These are phyloP conservation scores for Drosophila cardini DNA, from an alignment of 1,140 invertebrate species.

Conservation along the genomic window DNA sequence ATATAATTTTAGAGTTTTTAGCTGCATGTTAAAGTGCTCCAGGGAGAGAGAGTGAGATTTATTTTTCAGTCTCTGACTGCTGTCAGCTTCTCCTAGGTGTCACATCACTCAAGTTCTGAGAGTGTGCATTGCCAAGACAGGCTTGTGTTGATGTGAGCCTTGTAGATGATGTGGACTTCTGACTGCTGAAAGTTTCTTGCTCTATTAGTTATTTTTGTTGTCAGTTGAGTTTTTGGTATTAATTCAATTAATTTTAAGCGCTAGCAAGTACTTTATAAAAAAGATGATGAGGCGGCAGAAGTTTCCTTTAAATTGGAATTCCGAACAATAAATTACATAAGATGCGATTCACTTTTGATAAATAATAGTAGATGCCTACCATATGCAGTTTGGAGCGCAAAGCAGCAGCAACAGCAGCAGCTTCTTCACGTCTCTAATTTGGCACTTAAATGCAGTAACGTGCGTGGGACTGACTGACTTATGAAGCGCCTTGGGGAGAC, in stretches of 20 bases:
- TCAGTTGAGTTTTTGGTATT: slow-evolving; percentile 31
- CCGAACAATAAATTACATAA: slow-evolving; percentile 60
- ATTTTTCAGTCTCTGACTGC: slow-evolving; percentile 14
- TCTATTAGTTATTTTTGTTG: slow-evolving; percentile 38
- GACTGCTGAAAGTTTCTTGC: not conserved
- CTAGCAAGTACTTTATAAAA: slow-evolving; percentile 48
- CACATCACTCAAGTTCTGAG: slow-evolving; percentile 54
- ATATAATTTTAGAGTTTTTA: too few species aligned
- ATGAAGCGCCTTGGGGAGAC: slow-evolving; percentile 29
- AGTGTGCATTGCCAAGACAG: slow-evolving; percentile 14
- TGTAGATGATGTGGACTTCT: slow-evolving; percentile 40
- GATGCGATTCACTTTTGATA: slow-evolving; percentile 51
- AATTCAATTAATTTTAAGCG: slow-evolving; percentile 68
- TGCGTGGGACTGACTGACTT: slow-evolving; percentile 65
- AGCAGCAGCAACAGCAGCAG: not conserved
- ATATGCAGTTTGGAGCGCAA: slow-evolving; percentile 46
- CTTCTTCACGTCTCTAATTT: slow-evolving; percentile 58
- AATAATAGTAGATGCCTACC: slow-evolving; percentile 50
- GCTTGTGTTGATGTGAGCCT: slow-evolving; percentile 3
- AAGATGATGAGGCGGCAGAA: slow-evolving; percentile 53
- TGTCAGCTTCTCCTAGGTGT: slow-evolving; percentile 48
- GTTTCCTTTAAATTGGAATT: slow-evolving; percentile 61
- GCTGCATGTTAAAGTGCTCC: slow-evolving; percentile 18
- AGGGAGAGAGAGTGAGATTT: slow-evolving; percentile 7
- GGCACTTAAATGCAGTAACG: slow-evolving; percentile 80